Evolutionary conservation across 2,113 vertebrate genomes (phyloP), one percentile per base, ranked within the genome.

Genomic region (Shinisaurus crocodilurus): DNA sequence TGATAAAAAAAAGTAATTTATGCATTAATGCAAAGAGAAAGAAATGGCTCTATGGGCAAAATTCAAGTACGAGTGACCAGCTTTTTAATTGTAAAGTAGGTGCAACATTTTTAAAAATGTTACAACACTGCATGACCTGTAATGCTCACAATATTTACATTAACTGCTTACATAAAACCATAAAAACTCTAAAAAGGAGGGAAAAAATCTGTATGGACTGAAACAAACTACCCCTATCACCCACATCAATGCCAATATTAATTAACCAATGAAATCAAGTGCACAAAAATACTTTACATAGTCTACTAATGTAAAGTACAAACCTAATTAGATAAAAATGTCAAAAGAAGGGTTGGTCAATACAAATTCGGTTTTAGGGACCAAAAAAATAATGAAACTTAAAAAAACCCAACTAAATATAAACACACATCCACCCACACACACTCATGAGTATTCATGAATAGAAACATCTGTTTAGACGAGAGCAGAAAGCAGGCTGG

Each of bases 81-180:
- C 96, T 98, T 98, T 97, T 99, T 98, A 99, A 99, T 99, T 95
- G 96, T 96, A 98, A 99, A 98, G 98, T 98, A 96, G 98, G 98
- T 98, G 98, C 98, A 99, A 99, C 98, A 98, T 99, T 98, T 97
- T 95, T 98, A 97, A 97, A 98, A 99, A 98, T 99, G 98, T 99
- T 98, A 98, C 98, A 98, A 97, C 98, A 98, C 98, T 96, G 98
- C 96, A 98, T 98, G 98, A 98, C 98, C 98, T 99, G 98, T 98
- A 98, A 98, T 97, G 98, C 98, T 98, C 98, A 99, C 98, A 98
- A 98, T 98, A 99, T 98, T 98, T 98, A 99, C 98, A 99, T 97
- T 90, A 95, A 98, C 98, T 98, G 98, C 97, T 98, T 98, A 98
- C 98, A 98, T 91, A 96, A 98, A 98, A 98, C 96, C 97, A 97